Percentiles rank a stretch among this genome's conserved stretches.
phyloP scores from a whole-genome alignment of 2,888 invertebrate genomes.

The Danaus chrysippus region DNA sequence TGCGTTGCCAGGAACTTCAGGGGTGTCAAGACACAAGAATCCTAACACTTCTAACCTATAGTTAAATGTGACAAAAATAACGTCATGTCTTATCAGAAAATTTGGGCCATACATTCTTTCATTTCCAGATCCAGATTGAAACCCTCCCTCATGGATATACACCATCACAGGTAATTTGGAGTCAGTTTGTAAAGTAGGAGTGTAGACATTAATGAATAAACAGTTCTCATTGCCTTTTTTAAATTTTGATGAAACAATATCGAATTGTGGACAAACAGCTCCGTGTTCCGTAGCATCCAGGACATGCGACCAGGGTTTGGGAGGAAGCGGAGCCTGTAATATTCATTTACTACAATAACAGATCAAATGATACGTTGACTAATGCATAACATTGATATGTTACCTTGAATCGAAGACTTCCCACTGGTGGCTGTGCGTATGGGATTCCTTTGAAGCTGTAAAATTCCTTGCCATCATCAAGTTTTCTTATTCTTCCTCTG shows the following conservation, averaged over 20 bases:
- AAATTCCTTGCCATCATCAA: conserved; percentile 43
- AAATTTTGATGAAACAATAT: conserved; percentile 32
- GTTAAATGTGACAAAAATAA: conserved; percentile 58
- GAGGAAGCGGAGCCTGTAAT: conserved; percentile 50
- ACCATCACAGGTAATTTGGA: conserved; percentile 54
- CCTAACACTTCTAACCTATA: conserved; percentile 56
- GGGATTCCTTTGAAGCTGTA: conserved; percentile 68
- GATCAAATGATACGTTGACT: neutral
- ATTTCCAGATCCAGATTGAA: conserved; percentile 47
- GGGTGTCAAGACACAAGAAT: conserved; percentile 45
- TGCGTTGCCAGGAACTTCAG: conserved; percentile 54
- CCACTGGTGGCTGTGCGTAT: conserved; percentile 71
- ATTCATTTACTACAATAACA: too few relatives aligned
- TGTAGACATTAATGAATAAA: conserved; percentile 52
- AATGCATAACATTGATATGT: conserved; percentile 4
- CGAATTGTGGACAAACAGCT: conserved; percentile 46
- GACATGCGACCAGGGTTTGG: conserved; percentile 46
- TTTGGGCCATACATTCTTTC: conserved; percentile 48
- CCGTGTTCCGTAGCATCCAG: conserved; percentile 48
- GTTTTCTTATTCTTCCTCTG: conserved; percentile 36
- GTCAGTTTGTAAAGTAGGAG: conserved; percentile 35
- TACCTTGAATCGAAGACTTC: conserved; percentile 72
- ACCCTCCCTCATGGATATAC: conserved; percentile 58
- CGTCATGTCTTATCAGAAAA: conserved; percentile 51
- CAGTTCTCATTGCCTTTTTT: conserved; percentile 50